Evolutionary conservation across 2,797 vertebrate genomes (phyloP).

Genomic region (Micrastur ruficollis): DNA sequence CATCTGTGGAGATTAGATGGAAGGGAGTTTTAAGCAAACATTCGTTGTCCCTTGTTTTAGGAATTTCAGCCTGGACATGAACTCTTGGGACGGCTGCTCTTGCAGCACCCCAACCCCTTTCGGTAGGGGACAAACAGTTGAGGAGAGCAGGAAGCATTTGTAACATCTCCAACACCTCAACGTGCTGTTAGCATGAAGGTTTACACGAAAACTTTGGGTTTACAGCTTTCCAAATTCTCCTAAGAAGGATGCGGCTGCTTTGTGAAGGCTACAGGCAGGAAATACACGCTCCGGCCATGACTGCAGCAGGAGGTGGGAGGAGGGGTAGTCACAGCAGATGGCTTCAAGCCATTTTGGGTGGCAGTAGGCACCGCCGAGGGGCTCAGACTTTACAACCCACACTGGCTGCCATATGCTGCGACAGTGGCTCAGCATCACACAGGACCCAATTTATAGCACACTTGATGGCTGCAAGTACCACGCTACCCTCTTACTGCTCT

Average conservation of each 20-base stretch:
- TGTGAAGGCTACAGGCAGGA: background rate
- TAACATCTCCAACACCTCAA: background rate
- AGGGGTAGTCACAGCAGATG: constrained; percentile 45
- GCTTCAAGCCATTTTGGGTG: constrained; percentile 42
- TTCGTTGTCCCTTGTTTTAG: constrained; percentile 4
- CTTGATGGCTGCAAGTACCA: background rate
- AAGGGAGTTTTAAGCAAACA: constrained; percentile 48
- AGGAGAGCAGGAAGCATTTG: background rate
- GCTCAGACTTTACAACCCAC: constrained; percentile 45
- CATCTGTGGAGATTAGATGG: constrained; percentile 49
- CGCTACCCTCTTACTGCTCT: background rate
- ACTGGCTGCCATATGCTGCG: constrained; percentile 20
- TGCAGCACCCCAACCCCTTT: background rate
- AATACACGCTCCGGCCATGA: background rate
- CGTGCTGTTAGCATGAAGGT: background rate
- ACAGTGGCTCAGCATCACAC: constrained; percentile 33
- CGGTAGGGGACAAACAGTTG: background rate
- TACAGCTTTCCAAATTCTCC: background rate
- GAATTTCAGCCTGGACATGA: background rate
- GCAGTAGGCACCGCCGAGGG: background rate
- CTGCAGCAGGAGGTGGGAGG: constrained; percentile 31
- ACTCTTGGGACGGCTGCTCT: background rate
- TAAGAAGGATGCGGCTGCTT: background rate
- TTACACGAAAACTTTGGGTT: background rate
- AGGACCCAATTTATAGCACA: constrained; percentile 11